Conservation (phyloP, 2,888 invertebrate genomes). For the Cloeon dipterum region DNA sequence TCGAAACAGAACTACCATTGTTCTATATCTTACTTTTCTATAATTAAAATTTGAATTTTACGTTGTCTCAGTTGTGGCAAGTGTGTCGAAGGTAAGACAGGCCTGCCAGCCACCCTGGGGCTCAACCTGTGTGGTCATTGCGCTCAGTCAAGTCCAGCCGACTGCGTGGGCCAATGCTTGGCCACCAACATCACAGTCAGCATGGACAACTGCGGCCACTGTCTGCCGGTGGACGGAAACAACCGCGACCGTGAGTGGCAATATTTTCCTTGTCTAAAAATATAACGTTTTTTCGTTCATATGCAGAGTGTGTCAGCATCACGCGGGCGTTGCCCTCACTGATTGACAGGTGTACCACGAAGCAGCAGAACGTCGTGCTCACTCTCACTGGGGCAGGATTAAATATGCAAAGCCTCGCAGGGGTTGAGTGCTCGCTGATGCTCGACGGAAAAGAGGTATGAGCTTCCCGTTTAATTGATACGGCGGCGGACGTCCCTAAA, state of each 20-base stretch:
- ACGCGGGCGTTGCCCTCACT: constrained; percentile 4
- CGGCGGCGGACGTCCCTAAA: no score
- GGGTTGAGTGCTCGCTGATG: neutral
- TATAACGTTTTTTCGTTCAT: neutral
- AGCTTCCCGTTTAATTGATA: no score
- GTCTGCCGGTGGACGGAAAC: constrained; percentile 6
- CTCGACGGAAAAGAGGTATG: neutral
- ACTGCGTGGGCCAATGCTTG: constrained; percentile 9
- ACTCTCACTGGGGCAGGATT: constrained; percentile 7
- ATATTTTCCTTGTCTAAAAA: neutral
- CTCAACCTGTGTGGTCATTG: constrained; percentile 9
- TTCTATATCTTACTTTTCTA: neutral
- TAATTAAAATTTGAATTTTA: neutral
- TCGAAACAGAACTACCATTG: no score
- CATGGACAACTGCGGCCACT: constrained; percentile 9
- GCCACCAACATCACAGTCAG: constrained; percentile 6
- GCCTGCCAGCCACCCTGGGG: constrained; percentile 4
- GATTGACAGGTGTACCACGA: constrained; percentile 7
- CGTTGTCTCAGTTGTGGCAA: constrained; percentile 8
- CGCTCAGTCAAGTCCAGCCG: constrained; percentile 4
- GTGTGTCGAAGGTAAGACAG: constrained; percentile 9
- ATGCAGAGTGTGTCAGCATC: constrained; percentile 6
- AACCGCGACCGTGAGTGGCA: constrained; percentile 8
- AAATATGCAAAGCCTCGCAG: neutral
- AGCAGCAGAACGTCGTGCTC: constrained; percentile 2